Base-by-base conservation (phyloP, 2,888 invertebrate species). In the Linnaemya tessellans region DNA sequence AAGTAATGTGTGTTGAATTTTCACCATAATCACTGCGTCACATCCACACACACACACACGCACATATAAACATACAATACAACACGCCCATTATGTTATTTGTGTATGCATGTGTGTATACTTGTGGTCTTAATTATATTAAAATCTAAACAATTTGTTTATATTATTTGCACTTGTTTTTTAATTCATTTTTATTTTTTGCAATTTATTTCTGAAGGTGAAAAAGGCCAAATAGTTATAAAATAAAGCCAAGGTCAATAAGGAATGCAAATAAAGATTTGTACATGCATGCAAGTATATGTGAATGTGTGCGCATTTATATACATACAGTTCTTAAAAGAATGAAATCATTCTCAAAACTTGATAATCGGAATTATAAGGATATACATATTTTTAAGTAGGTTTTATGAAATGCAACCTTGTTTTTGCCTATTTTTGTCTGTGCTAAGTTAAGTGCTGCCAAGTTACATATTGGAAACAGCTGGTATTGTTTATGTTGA, bases 231-330 rank as follows among this genome's bases (percentile, higher is more conserved):
- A 85, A 85, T 74, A 78, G 81, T 85, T 78, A 79, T 79, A 77
- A 77, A 77, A 77, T 74, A 68, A 81, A 85, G 67, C 68, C 84
- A 85, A 85, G 84, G 84, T 81, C 84, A 81, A 81, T 81, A 85
- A 81, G 64, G 41, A 74, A 78, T 74, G 78, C 81, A 56, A 84
- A 78, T 41, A 79, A 79, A 64, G 78, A 74, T 84, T 68, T 46
- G 7, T 46, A n/a, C 64, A 54, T 43, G 18, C 4, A 65, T n/a
- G 5, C 5, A 30, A 3, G 30, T 5, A 30, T 30, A 5, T 30
- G 5, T 30, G 30, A 3, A 30, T 30, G 30, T 30, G 30, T 30
- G 30, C 5, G 5, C 30, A 3, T 30, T 30, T 30, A 75, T 49
- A 15, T 38, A 51, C 22, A 41, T 49, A 64, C 67, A 78, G 77